Base-by-base conservation (phyloP, 1,140 invertebrate genomes). In the Aphis craccivora region DNA sequence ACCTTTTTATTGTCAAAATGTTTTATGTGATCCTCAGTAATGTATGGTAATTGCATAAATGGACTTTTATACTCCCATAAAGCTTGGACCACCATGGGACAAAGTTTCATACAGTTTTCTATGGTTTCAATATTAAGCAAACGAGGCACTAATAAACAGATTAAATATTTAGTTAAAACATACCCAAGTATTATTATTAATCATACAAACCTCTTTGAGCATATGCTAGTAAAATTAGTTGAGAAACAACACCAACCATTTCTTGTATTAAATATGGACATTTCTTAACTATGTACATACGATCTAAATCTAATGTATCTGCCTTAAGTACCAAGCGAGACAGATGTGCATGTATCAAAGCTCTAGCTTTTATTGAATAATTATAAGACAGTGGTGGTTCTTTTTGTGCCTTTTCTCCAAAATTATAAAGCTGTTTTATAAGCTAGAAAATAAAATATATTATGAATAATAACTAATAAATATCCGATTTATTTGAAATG, bases 361-460 rank as follows among this genome's bases (percentile, higher is more conserved):
- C 98, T 87, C 99, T 96, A 8, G 99, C 98, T 96, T 99, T 99
- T 91, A 99, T 97, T 95, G 98, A 99, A 96, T 99, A 99, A n/a
- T 97, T 96, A 94, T 97, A 97, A 95, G 98, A 99, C 37, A 99
- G 96, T 1, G 99, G 99, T 90, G 97, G 96, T 95, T 99, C 99
- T 95, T 98, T 98, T 95, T 99, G 99, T 45, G 91, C n/a, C 95
- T 99, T 99, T 95, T 99, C 99, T 48, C 95, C 95, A 14, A 99
- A 95, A 95, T 99, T 98, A 22, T 97, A 97, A 81, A 99, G 95
- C 94, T 98, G 97, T 94, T 98, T 98, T 83, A 99, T 98, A 55
- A 99, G 96, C 97, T 99, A 95, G 51, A 96, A 96, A 91, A 84
- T 93, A n/a, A 67, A 55, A 84, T 84, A 40, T 40, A 40, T 11